These are phyloP conservation scores for Carassius gibelio DNA, from an alignment of 2,113 vertebrate genomes.

Conservation along the genomic window DNA sequence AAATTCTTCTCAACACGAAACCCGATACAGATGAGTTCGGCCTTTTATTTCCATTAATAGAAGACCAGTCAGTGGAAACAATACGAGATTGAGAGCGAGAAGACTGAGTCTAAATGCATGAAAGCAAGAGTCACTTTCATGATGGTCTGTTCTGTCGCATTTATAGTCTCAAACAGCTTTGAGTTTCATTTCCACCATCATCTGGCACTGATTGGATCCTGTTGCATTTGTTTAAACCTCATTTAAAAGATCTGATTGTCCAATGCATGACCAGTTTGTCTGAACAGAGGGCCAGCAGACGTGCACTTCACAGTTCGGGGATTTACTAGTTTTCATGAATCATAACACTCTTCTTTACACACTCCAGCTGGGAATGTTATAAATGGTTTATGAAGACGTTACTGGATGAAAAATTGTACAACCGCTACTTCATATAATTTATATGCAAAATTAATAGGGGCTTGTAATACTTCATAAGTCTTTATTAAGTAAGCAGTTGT, in stretches of 20 bases:
- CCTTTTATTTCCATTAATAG: neutral
- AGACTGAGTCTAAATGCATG: neutral
- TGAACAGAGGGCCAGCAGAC: neutral
- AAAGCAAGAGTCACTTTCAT: neutral
- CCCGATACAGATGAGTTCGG: neutral
- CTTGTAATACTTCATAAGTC: neutral
- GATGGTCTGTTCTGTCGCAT: neutral
- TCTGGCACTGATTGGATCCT: neutral
- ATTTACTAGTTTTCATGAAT: conserved; percentile 6
- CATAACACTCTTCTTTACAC: neutral
- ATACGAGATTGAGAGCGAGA: neutral
- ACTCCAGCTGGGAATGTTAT: neutral
- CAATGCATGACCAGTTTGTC: neutral
- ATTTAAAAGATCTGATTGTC: neutral
- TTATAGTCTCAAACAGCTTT: neutral
- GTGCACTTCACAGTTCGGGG: neutral
- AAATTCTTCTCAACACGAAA: neutral
- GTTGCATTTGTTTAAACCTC: neutral
- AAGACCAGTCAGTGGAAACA: neutral
- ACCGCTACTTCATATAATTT: neutral
- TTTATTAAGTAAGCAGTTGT: neutral
- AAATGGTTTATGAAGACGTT: neutral
- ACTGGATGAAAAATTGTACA: neutral
- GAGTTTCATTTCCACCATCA: neutral
- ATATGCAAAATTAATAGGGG: neutral